These are phyloP conservation scores for Mus spicilegus DNA, from an alignment of 2,113 vertebrate species.

Conservation along the genomic window DNA sequence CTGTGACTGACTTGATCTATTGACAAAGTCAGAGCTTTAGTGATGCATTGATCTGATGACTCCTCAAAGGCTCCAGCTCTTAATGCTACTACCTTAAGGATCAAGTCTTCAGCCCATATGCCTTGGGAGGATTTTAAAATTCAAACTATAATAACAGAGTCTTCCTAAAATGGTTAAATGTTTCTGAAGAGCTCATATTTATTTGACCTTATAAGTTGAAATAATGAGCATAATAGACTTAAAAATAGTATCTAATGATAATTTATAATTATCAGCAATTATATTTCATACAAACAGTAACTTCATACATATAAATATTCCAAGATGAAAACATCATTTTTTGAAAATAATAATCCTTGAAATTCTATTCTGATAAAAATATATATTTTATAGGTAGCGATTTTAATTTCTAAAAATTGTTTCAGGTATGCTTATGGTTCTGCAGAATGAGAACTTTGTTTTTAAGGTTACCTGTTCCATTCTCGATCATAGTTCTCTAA, in stretches of 20 bases:
- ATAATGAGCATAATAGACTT: background rate
- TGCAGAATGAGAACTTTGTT: background rate
- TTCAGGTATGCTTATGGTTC: background rate
- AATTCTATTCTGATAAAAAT: background rate
- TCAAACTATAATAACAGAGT: background rate
- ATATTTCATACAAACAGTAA: background rate
- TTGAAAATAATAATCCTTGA: background rate
- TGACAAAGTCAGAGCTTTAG: background rate
- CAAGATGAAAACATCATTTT: background rate
- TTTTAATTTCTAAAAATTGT: background rate
- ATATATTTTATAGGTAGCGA: background rate
- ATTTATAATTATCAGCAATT: constrained; percentile 1
- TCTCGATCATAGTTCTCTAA: background rate
- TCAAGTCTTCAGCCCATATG: background rate
- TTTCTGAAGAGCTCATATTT: background rate
- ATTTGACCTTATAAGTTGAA: background rate
- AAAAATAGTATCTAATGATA: constrained; percentile 11
- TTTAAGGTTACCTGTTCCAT: background rate
- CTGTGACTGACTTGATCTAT: too few species aligned
- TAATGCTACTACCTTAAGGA: background rate
- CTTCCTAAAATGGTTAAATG: background rate
- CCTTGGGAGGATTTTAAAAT: background rate
- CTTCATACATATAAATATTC: background rate
- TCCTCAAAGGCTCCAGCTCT: background rate
- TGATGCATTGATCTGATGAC: background rate